phyloP scores from a whole-genome alignment of 2,113 vertebrate genomes.

The Vidua macroura region DNA sequence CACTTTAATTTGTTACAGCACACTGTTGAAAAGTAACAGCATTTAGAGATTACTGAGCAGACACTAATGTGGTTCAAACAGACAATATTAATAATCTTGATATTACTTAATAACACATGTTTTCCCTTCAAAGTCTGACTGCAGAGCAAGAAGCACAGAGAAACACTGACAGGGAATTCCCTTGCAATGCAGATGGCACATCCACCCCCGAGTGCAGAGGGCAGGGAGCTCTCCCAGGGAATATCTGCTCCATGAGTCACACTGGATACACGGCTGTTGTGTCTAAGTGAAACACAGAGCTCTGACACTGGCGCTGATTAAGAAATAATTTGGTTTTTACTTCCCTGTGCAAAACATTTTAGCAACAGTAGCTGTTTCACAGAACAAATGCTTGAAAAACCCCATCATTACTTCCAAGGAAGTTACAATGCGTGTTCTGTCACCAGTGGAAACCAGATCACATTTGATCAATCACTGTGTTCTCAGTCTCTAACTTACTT shows the following conservation, averaged over 20 bases:
- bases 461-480: not conserved
- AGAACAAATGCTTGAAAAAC: not conserved
- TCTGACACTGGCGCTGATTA: not conserved
- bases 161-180: not conserved
- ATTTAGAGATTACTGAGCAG: slow-evolving; percentile 53
- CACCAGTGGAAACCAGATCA: not conserved
- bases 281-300: not conserved
- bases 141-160: not conserved
- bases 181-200: not conserved
- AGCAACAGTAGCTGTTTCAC: not conserved
- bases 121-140: slow-evolving; percentile 43
- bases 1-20: slow-evolving; percentile 51
- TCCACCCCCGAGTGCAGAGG: not conserved
- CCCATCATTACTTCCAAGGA: not conserved
- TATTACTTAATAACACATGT: slow-evolving; percentile 56
- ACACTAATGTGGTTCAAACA: slow-evolving; percentile 40
- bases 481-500: not conserved
- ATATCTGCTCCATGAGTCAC: not conserved
- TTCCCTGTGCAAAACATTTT: not conserved
- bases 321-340: not conserved
- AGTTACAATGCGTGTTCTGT: not conserved
- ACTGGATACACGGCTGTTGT: not conserved
- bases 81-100: slow-evolving; percentile 63
- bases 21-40: slow-evolving; percentile 27
- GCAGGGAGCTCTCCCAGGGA: not conserved